Conservation (phyloP, 2,797 vertebrate species). For the Smutsia gigantea region DNA sequence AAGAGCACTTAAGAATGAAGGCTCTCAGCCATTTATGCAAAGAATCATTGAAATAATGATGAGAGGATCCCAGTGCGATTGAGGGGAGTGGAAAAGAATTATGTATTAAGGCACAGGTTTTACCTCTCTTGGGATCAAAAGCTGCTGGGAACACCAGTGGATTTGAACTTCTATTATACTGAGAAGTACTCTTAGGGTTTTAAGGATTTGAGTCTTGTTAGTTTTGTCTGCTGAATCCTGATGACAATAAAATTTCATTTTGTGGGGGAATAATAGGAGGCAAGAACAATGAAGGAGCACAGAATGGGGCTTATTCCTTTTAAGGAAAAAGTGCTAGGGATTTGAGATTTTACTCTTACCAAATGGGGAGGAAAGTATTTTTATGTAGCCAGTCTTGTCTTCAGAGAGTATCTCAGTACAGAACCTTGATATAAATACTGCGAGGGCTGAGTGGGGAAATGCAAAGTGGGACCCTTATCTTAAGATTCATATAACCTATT, state of each 20-base stretch:
- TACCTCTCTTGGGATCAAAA: conserved; percentile 49
- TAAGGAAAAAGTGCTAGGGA: background rate
- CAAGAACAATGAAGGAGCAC: background rate
- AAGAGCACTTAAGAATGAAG: background rate
- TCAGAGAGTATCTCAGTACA: background rate
- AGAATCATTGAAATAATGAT: conserved; percentile 30
- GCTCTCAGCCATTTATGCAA: conserved; percentile 24
- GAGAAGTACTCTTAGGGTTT: conserved; percentile 24
- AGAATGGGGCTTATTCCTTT: background rate
- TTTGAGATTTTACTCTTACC: background rate
- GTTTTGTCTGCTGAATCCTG: conserved; percentile 40
- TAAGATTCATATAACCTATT: background rate
- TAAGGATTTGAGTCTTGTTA: conserved; percentile 36
- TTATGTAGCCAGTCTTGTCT: background rate
- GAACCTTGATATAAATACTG: background rate
- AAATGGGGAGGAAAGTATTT: background rate
- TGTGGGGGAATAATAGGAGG: background rate
- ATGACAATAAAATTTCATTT: conserved; percentile 50
- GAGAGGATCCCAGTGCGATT: background rate
- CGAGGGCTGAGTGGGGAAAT: background rate
- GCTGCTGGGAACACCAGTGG: background rate
- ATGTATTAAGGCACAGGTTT: background rate
- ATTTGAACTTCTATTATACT: conserved; percentile 14
- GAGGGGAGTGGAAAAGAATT: conserved; percentile 2
- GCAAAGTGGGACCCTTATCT: background rate